Evolutionary conservation across 2,888 invertebrate genomes (phyloP).

Genomic region (Bugulina stolonifera): DNA sequence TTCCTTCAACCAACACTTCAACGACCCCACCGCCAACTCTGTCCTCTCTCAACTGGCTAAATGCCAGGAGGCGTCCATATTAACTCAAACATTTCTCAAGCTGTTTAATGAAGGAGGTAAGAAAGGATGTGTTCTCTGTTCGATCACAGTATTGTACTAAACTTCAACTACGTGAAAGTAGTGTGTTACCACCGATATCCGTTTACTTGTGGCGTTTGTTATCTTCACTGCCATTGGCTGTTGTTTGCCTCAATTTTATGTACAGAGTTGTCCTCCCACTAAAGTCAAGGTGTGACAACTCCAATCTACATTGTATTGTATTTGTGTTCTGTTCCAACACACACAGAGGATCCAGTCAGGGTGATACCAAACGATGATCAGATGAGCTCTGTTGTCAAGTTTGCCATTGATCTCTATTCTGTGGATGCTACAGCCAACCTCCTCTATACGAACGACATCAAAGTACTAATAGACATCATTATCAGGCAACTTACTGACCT

Average conservation of each 20-base stretch:
- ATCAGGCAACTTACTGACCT: slow-evolving; percentile 83
- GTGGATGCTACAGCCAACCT: slow-evolving; percentile 72
- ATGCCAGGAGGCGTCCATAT: slow-evolving; percentile 68
- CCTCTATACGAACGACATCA: slow-evolving; percentile 90
- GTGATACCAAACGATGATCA: slow-evolving; percentile 77
- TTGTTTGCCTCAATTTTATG: too few species aligned
- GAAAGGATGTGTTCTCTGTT: too few species aligned
- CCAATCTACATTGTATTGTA: too few species aligned
- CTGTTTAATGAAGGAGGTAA: slow-evolving; percentile 78
- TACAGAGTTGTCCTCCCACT: too few species aligned
- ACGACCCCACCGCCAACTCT: slow-evolving; percentile 43
- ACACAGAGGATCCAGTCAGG: slow-evolving; percentile 59
- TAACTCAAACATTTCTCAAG: slow-evolving; percentile 82
- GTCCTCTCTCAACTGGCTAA: slow-evolving; percentile 48
- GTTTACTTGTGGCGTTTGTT: too few species aligned
- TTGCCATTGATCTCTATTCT: slow-evolving; percentile 79
- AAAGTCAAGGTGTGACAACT: too few species aligned
- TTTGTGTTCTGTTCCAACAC: too few species aligned
- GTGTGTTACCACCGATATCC: too few species aligned
- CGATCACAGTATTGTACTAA: too few species aligned
- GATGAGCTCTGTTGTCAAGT: slow-evolving; percentile 78
- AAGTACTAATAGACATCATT: slow-evolving; percentile 87
- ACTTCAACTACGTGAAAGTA: too few species aligned
- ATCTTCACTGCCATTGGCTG: too few species aligned
- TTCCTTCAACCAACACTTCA: slow-evolving; percentile 83